phyloP scores from a whole-genome alignment of 1,140 invertebrate species.

The Cherax destructor region DNA sequence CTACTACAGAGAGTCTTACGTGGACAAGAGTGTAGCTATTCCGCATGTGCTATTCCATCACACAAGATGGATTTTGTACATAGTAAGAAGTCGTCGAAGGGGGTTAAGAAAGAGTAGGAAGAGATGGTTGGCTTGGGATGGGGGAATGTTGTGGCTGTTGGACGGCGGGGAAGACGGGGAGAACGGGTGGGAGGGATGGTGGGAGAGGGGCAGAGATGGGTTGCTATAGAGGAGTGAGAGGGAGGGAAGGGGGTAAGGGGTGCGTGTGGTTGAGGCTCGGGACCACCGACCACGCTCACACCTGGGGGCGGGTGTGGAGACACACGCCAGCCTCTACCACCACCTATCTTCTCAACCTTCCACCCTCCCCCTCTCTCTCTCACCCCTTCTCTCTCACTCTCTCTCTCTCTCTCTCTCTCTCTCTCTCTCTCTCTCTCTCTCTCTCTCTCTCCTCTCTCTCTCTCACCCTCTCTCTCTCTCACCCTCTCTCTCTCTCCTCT shows the following conservation, averaged over 20 bases:
- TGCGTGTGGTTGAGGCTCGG: neutral
- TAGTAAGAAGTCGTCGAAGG: too few relatives aligned
- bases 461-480: neutral
- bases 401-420: too few relatives aligned
- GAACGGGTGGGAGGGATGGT: neutral
- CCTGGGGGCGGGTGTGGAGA: conserved; percentile 10
- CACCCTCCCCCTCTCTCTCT: neutral
- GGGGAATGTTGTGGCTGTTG: too few relatives aligned
- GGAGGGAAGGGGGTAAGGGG: neutral
- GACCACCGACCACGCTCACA: conserved; percentile 30
- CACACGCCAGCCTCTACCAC: conserved; percentile 9
- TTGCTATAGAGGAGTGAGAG: neutral
- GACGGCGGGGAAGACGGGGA: too few relatives aligned
- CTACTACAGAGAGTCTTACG: too few relatives aligned
- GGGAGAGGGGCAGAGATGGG: neutral
- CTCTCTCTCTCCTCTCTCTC: too few relatives aligned
- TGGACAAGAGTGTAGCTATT: too few relatives aligned
- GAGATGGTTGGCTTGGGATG: too few relatives aligned
- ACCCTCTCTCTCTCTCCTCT: neutral
- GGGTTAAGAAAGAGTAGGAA: too few relatives aligned
- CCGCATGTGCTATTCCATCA: too few relatives aligned
- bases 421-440: too few relatives aligned
- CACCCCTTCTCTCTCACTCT: neutral
- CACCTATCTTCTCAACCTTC: neutral
- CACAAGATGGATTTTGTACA: too few relatives aligned